Percentiles rank a stretch among this genome's conserved stretches.
phyloP scores from a whole-genome alignment of 2,797 vertebrate genomes.

The Cephalopachus bancanus region DNA sequence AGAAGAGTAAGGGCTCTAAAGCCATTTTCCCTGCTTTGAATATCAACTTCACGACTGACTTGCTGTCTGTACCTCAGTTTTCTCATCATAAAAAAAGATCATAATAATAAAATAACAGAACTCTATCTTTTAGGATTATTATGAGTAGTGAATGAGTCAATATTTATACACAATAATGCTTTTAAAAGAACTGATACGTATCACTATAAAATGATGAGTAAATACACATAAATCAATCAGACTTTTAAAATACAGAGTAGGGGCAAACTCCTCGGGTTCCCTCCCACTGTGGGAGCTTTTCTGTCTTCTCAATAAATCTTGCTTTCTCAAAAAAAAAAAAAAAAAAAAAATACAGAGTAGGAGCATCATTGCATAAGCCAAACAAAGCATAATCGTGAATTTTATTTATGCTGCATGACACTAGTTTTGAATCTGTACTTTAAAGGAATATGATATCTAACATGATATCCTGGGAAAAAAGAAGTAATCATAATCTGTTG shows the following conservation, averaged over 20 bases:
- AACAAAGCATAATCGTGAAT: not conserved
- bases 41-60: not conserved
- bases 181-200: not conserved
- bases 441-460: not conserved
- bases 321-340: too few species aligned
- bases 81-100: not conserved
- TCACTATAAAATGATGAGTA: not conserved
- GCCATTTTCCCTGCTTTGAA: not conserved
- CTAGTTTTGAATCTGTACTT: slow-evolving; percentile 8
- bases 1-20: not conserved
- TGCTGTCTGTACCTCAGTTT: not conserved
- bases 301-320: too few species aligned
- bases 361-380: not conserved
- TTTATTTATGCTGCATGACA: not conserved
- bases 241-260: not conserved
- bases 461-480: not conserved
- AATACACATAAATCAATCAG: not conserved
- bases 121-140: not conserved
- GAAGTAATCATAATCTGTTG: not conserved
- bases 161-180: not conserved
- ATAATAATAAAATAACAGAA: not conserved
- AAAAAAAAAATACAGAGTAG: not conserved
- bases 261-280: too few species aligned
- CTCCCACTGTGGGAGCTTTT: too few species aligned
- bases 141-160: not conserved